phyloP scores from a whole-genome alignment of 2,113 vertebrate species.

The Indri indri region DNA sequence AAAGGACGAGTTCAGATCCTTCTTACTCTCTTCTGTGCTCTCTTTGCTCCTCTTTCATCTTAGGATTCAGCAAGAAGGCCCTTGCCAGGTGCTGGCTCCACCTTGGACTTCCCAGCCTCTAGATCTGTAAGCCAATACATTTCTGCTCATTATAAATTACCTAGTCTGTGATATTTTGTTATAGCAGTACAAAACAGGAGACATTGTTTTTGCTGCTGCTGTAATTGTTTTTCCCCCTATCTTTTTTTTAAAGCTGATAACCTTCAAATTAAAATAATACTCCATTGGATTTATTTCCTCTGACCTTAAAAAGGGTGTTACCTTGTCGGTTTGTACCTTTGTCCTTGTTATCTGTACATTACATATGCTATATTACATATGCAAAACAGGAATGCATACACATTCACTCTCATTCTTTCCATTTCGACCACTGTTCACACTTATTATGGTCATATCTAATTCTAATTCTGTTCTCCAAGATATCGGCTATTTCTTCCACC shows the following conservation, averaged over 20 bases:
- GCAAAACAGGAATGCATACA: not conserved
- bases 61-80: not conserved
- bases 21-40: not conserved
- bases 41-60: too few relatives aligned
- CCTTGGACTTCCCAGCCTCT: not conserved
- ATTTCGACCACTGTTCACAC: not conserved
- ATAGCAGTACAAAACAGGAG: not conserved
- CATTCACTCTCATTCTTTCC: not conserved
- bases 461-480: slow-evolving; percentile 56
- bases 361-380: not conserved
- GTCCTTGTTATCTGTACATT: not conserved
- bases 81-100: not conserved
- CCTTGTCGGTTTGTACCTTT: not conserved
- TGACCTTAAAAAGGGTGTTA: not conserved
- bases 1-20: not conserved
- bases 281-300: not conserved
- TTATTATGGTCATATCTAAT: slow-evolving; percentile 49
- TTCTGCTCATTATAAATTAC: not conserved
- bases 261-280: not conserved
- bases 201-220: not conserved
- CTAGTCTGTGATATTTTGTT: not conserved
- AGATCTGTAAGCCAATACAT: not conserved
- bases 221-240: not conserved
- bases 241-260: not conserved
- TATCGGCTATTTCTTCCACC: slow-evolving; percentile 48